Evolutionary conservation across 2,888 invertebrate genomes (phyloP).

Genomic region (Ernsta delagoae): DNA sequence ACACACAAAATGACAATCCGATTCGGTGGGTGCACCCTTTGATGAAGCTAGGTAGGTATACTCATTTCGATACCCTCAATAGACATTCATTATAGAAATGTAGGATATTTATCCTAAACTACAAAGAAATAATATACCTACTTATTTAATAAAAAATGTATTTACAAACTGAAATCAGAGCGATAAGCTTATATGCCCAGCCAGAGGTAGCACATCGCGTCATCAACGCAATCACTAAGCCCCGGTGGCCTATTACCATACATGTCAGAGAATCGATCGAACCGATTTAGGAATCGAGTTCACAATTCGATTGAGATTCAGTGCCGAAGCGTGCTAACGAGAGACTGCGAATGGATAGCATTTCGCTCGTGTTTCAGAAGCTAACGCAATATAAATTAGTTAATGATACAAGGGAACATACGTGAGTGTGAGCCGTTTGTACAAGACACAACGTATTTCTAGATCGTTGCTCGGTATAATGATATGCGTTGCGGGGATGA

Average conservation of each 20-base stretch:
- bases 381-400: conserved; percentile 74
- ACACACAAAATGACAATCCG: too few relatives aligned
- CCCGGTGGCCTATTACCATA: conserved; percentile 9
- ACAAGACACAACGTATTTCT: conserved; percentile 49
- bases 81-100: too few relatives aligned
- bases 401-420: conserved; percentile 66
- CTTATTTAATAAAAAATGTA: too few relatives aligned
- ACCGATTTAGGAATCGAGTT: conserved; percentile 23
- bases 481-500: conserved; percentile 38
- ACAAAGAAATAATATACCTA: too few relatives aligned
- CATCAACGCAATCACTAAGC: conserved; percentile 20
- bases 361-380: conserved; percentile 68
- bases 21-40: too few relatives aligned
- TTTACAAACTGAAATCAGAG: too few relatives aligned
- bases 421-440: conserved; percentile 42
- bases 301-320: conserved; percentile 26
- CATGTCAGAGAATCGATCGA: conserved; percentile 18
- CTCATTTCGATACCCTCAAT: too few relatives aligned
- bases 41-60: too few relatives aligned
- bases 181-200: too few relatives aligned
- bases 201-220: not conserved
- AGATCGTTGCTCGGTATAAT: conserved; percentile 61
- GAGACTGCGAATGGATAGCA: conserved; percentile 63
- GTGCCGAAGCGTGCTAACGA: conserved; percentile 51
- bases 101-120: too few relatives aligned